These are phyloP conservation scores for Montipora efflorescens DNA, from an alignment of 64 coral and sea anemone species.

Conservation along the genomic window DNA sequence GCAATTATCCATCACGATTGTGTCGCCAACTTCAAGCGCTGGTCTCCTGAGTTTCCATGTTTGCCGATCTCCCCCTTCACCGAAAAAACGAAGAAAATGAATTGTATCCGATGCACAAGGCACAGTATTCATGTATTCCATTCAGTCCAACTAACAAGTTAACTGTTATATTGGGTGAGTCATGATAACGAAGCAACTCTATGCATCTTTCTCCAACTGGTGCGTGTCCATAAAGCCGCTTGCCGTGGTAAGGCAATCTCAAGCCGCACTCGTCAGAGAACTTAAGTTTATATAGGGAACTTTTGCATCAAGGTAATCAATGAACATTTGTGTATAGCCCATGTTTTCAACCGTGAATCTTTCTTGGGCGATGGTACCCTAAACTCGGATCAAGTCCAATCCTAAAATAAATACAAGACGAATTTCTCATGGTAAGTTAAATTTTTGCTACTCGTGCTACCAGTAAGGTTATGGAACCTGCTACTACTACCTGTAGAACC, in stretches of 20 bases:
- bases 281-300: slow-evolving; percentile 29
- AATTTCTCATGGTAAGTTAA: no score
- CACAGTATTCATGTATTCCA: slow-evolving; percentile 50
- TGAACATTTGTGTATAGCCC: slow-evolving; percentile 37
- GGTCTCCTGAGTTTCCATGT: slow-evolving; percentile 14
- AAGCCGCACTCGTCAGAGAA: slow-evolving; percentile 53
- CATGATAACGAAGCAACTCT: slow-evolving; percentile 7
- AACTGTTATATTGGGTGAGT: slow-evolving; percentile 63
- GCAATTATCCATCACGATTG: slow-evolving; percentile 43
- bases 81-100: slow-evolving; percentile 46
- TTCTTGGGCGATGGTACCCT: neutral
- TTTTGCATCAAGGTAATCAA: slow-evolving; percentile 48
- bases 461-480: no score
- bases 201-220: slow-evolving; percentile 44
- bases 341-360: neutral
- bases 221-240: slow-evolving; percentile 30
- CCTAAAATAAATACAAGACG: no score
- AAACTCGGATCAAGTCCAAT: no score
- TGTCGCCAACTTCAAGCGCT: slow-evolving; percentile 48
- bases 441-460: no score
- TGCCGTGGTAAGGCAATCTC: slow-evolving; percentile 12
- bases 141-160: slow-evolving; percentile 38
- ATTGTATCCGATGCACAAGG: slow-evolving; percentile 24
- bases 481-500: no score
- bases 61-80: slow-evolving; percentile 1